Evolutionary conservation across 2,113 vertebrate genomes (phyloP), one percentile per base, ranked within the genome.

Genomic region (Cephalopterus ornatus): DNA sequence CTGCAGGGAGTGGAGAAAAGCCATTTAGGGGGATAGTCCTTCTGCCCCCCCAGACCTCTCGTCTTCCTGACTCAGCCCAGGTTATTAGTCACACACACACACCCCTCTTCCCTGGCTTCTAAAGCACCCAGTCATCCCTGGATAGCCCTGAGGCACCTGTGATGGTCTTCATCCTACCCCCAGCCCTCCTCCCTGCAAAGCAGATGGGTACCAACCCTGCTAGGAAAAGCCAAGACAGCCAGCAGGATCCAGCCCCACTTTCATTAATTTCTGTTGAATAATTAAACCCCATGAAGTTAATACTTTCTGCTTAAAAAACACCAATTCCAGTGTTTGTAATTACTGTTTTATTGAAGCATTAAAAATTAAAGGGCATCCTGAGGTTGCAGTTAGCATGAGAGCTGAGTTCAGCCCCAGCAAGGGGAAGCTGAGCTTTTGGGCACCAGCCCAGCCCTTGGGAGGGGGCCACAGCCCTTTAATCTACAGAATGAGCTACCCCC

Each of bases 191-290:
- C 37, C 35, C n/a, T 50, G 22, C 50, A 3, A 41, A 58, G 55
- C 21, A 4, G 46, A 62, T 73, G 22, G 1, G 37, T 8, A 23
- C 21, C 7, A 1, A 63, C 11, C 37, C 39, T 4, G 2, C 15
- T 3, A 53, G 70, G 37, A n/a, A 62, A 68, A 61, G 32, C 41
- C 66, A 26, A 66, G 50, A 20, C 17, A 77, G 65, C 33, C 86
- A 74, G 63, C 91, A 87, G 83, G 81, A 85, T 67, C 42, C 71
- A 56, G 58, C 63, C 28, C 14, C 14, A 8, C 67, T 95, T 89
- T 85, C 97, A 96, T 96, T 97, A 94, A 96, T 97, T 97, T 97
- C 97, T 97, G 19, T 63, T 98, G 96, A 98, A 98, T 98, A 98
- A 98, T 98, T 98, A 97, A 98, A 95, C 89, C 89, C 79, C 84